These are phyloP conservation scores for Sialis fuliginosa DNA, from an alignment of 2,888 invertebrate genomes.

Conservation along the genomic window DNA sequence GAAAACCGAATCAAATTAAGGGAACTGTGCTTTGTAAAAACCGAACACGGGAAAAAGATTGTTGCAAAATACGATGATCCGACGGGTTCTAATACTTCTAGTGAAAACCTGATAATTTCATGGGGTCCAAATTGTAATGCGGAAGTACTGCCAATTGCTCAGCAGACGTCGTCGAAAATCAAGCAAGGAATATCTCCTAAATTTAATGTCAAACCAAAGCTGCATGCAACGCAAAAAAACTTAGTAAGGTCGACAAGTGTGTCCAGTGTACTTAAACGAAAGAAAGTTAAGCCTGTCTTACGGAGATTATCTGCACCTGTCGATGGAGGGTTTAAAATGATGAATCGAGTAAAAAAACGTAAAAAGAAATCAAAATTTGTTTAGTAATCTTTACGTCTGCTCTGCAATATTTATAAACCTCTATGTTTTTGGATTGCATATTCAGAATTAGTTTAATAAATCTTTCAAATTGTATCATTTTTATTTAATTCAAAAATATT, in stretches of 20 bases:
- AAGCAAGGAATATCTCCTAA: neutral
- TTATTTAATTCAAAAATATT: no score
- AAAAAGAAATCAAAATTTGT: constrained; percentile 14
- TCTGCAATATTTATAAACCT: no score
- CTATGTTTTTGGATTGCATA: no score
- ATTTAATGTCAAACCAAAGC: neutral
- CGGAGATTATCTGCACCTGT: constrained; percentile 16
- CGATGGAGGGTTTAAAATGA: constrained; percentile 16
- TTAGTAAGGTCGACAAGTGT: neutral
- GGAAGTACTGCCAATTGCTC: neutral
- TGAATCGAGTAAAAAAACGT: constrained; percentile 21
- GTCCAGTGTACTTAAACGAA: constrained; percentile 12
- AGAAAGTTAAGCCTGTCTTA: constrained; percentile 18
- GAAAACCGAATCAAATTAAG: constrained; percentile 16
- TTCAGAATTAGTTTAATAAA: no score
- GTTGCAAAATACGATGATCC: constrained; percentile 17
- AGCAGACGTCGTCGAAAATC: neutral
- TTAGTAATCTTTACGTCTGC: neutral
- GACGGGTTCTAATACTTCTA: neutral
- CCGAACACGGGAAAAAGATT: constrained; percentile 20
- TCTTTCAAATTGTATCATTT: no score
- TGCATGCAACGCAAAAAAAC: neutral
- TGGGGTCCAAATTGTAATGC: constrained; percentile 1
- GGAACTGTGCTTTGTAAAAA: constrained; percentile 23
- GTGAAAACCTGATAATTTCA: constrained; percentile 2